Base-by-base conservation (phyloP, 2,113 vertebrate species). In the Eptesicus fuscus region DNA sequence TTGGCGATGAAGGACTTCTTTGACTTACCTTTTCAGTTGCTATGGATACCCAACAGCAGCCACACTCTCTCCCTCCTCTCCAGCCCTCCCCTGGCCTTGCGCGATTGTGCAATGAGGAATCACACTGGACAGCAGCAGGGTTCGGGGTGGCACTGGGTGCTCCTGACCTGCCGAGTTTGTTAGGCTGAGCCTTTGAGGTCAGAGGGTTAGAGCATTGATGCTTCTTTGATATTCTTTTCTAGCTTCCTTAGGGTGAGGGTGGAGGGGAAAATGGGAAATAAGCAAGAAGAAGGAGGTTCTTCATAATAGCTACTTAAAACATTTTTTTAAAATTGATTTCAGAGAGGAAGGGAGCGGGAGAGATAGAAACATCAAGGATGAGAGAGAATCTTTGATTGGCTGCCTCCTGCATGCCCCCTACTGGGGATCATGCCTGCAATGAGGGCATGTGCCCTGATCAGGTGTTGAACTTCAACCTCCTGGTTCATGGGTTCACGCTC, bases 261-360 rank as follows among this genome's bases (percentile, higher is more conserved):
- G 10, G 20, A 79, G 65, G 22, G n/a, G 6, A 78, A 12, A 76
- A 10, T n/a, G 17, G 53, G n/a, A 44, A 87, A 35, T 65, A 65
- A 61, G n/a, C 25, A 40, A 88, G 77, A 69, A 61, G 82, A 70
- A 89, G n/a, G 69, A 85, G 47, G 20, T 42, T 87, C 37, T 71
- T 90, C 47, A 4, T 14, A n/a, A 71, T 47, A 85, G 67, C 69
- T 79, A 87, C 82, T n/a, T 82, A 11, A 59, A 56, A 51, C 23
- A 56, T 61, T 28, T 59, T 25, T 59, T 59, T n/a, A n/a, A n/a
- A n/a, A 59, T 59, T 61, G 9, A 61, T 61, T 28, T 61, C 56
- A 61, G 56, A 59, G 23, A 28, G 23, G 56, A 59, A 61, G 56
- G 23, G 56, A 61, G 23, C 23, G 1, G 9, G 56, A 59, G 56